A percentile compares a stretch with the other conserved stretches of the same genome.
Conservation (phyloP, 2,113 vertebrate species). For the Triplophysa rosa region DNA sequence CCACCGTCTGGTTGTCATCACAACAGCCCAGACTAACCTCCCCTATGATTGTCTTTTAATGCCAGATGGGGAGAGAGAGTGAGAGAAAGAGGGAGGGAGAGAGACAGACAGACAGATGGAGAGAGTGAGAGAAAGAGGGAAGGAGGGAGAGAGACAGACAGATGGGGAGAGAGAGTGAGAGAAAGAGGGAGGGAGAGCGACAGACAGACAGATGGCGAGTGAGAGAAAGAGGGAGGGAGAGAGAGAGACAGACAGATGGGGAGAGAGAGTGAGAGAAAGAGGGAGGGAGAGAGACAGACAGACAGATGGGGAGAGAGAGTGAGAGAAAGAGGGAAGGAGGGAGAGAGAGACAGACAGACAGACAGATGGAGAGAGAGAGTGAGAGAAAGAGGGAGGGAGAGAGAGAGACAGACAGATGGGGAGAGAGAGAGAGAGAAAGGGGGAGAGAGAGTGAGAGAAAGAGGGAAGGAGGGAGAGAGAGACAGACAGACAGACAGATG, state of each 20-base stretch:
- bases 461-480: background rate
- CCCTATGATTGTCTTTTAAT: background rate
- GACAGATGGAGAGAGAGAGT: background rate
- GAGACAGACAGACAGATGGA: no score
- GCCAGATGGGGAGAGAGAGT: no score
- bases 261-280: no score
- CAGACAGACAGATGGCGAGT: no score
- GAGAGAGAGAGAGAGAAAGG: background rate
- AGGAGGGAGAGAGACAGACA: no score
- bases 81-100: no score
- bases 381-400: background rate
- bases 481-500: constrained; percentile 39
- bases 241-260: no score
- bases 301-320: background rate
- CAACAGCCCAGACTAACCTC: constrained; percentile 49
- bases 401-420: constrained; percentile 10
- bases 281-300: background rate
- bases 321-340: background rate
- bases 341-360: background rate
- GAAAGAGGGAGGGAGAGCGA: no score
- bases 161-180: no score
- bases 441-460: background rate
- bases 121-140: no score
- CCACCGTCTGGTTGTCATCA: constrained; percentile 83
- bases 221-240: no score